phyloP scores from a whole-genome alignment of 2,888 invertebrate species.

The Bellardia pandia region DNA sequence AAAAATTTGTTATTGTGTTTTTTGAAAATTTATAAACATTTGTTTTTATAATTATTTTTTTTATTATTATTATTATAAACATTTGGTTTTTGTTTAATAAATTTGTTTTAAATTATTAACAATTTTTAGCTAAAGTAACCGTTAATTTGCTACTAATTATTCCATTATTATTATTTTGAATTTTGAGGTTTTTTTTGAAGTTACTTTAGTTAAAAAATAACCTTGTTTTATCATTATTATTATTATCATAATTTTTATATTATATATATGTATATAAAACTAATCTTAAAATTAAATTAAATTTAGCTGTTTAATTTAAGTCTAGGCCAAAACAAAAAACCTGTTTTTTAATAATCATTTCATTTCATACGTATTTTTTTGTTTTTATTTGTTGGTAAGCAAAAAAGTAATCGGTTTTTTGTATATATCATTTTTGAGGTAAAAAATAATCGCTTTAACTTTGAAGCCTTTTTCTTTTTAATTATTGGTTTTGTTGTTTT shows the following conservation, averaged over 20 bases:
- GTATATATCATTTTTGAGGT: conserved; percentile 31
- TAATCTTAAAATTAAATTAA: conserved; percentile 60
- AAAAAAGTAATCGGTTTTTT: conserved; percentile 57
- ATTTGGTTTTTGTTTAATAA: conserved; percentile 46
- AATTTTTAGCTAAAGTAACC: conserved; percentile 71
- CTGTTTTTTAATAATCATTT: conserved; percentile 1
- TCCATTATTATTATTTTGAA: conserved; percentile 14
- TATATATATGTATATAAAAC: conserved; percentile 62
- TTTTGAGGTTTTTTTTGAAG: conserved; percentile 67
- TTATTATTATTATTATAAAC: conserved; percentile 45
- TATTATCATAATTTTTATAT: conserved; percentile 9
- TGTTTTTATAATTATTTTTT: conserved; percentile 28
- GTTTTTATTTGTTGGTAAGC: conserved; percentile 44
- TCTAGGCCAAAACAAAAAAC: conserved; percentile 51
- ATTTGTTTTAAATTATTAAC: conserved; percentile 72
- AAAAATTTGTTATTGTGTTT: conserved; percentile 63
- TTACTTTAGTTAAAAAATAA: conserved; percentile 70
- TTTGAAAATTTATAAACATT: conserved; percentile 56
- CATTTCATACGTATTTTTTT: conserved; percentile 49
- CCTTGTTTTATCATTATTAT: conserved; percentile 16
- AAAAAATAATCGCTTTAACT: conserved; percentile 59
- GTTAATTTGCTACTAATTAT: conserved; percentile 43
- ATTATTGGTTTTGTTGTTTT: conserved; percentile 15
- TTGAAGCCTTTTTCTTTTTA: conserved; percentile 55
- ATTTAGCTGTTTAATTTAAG: conserved; percentile 45